Percentiles rank a stretch among this genome's conserved stretches.
Evolutionary conservation across 2,888 invertebrate genomes (phyloP).

Genomic region (Drosophila fulvimacula): DNA sequence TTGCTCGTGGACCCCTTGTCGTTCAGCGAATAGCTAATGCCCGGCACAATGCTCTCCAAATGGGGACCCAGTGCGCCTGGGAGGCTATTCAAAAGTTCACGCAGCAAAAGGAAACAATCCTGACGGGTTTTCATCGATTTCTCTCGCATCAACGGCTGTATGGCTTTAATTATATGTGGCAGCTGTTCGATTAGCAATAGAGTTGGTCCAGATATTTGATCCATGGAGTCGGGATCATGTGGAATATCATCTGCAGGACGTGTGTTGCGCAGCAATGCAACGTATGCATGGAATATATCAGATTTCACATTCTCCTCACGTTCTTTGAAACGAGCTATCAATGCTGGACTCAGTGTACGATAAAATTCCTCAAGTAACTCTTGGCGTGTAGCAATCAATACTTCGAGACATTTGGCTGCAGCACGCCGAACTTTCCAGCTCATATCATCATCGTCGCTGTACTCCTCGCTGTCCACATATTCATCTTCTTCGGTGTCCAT

Average conservation of each 20-base stretch:
- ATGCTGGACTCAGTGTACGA: conserved; percentile 93
- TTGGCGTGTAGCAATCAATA: conserved; percentile 95
- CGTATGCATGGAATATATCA: conserved; percentile 98
- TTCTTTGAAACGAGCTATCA: conserved; percentile 97
- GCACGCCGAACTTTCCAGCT: conserved; percentile 99
- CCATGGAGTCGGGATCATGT: conserved; percentile 89
- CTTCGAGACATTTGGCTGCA: conserved; percentile 98
- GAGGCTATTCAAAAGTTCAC: conserved; percentile 94
- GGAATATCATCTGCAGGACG: conserved; percentile 88
- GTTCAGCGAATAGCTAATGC: conserved; percentile 94
- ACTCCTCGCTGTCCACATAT: conserved; percentile 95
- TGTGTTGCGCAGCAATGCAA: conserved; percentile 96
- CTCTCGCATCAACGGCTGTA: conserved; percentile 93
- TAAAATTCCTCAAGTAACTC: conserved; percentile 96
- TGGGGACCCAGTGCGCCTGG: conserved; percentile 95
- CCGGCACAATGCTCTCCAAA: conserved; percentile 93
- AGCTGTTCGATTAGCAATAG: conserved; percentile 88
- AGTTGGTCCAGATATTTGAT: conserved; percentile 90
- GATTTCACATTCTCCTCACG: conserved; percentile 99
- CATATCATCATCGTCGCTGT: conserved; percentile 99
- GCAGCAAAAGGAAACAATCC: conserved; percentile 95
- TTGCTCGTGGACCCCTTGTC: conserved; percentile 98
- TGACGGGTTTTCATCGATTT: conserved; percentile 95
- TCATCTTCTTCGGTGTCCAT: conserved; percentile 90
- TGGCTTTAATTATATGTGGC: conserved; percentile 92